A percentile compares a stretch with the other conserved stretches of the same genome.
phyloP scores from a whole-genome alignment of 2,113 vertebrate genomes.

The Edolisoma coerulescens region DNA sequence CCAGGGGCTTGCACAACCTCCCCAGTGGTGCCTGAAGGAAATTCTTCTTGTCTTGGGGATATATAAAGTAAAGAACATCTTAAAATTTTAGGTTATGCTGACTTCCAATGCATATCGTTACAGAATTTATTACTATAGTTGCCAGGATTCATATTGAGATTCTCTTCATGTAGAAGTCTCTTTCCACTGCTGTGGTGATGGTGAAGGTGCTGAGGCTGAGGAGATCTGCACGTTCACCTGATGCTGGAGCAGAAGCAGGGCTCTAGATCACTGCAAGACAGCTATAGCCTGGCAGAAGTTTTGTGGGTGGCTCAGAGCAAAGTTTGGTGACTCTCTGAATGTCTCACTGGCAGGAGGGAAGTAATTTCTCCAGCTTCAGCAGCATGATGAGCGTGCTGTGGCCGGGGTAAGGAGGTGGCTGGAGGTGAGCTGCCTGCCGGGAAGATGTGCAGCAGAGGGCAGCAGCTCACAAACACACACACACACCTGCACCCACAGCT shows the following conservation, averaged over 20 bases:
- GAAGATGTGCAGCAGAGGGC: slow-evolving; percentile 32
- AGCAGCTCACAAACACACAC: not conserved
- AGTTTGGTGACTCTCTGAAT: not conserved
- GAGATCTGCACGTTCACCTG: not conserved
- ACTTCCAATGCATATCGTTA: not conserved
- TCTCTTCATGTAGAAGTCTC: not conserved
- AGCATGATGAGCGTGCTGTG: rapidly evolving
- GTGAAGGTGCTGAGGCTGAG: not conserved
- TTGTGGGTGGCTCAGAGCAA: not conserved
- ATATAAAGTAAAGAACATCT: not conserved
- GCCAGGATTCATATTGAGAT: not conserved
- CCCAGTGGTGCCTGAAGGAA: not conserved
- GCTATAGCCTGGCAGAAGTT: not conserved
- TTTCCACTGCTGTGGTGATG: not conserved
- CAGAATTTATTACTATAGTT: not conserved
- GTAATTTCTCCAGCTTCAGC: not conserved
- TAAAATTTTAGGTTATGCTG: not conserved
- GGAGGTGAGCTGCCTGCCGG: not conserved
- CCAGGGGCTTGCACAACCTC: not conserved
- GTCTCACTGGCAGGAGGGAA: not conserved
- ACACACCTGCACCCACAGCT: rapidly evolving
- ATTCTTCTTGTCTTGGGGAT: not conserved
- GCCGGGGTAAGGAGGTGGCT: not conserved
- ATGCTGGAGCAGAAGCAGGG: not conserved
- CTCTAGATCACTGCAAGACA: not conserved